Evolutionary conservation across 2,113 vertebrate species (phyloP), one percentile per base, ranked within the genome.

Genomic region (Noturus placidus): DNA sequence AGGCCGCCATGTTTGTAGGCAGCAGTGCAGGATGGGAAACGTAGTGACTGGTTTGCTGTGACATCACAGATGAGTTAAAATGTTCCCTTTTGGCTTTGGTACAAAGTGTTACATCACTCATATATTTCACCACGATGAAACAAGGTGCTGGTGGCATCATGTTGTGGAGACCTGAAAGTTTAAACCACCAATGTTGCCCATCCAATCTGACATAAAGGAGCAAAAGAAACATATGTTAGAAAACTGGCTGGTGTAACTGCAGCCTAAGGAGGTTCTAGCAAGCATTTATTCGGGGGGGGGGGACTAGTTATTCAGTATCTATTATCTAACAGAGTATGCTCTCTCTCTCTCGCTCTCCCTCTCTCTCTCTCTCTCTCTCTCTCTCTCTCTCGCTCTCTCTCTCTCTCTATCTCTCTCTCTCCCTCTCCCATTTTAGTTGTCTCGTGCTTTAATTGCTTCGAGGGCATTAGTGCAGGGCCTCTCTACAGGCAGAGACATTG

Each of bases 401-500:
- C 15, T 70, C 15, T 87, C 25, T 25, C 25, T 77, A 52, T 35
- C 1, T 80, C 65, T 65, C 57, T 83, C 50, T 81, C 13, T 25
- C 15, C 61, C 14, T 65, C 27, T 22, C 50, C 38, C 20, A 65
- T 85, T 70, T 61, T 87, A 97, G 97, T 93, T 97, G 85, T 96
- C 95, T 0, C 94, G 96, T 83, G 96, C 96, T 25, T 94, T 97
- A 59, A 95, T 97, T 82, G 97, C 96, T 11, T 96, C 96, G 33
- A 95, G 96, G 72, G 94, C 96, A 0, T 92, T 98, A 20, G 94
- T 96, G 22, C 95, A 96, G 89, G 96, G 95, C 77, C 92, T 98
- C 89, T 96, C 96, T 30, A 94, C 94, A 0, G 96, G 96, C 81
- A 94, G 95, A 87, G 96, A 96, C 80, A 95, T 97, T 80, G 95